These are phyloP conservation scores for Typhlichthys subterraneus DNA, from an alignment of 2,797 vertebrate genomes.

Conservation along the genomic window DNA sequence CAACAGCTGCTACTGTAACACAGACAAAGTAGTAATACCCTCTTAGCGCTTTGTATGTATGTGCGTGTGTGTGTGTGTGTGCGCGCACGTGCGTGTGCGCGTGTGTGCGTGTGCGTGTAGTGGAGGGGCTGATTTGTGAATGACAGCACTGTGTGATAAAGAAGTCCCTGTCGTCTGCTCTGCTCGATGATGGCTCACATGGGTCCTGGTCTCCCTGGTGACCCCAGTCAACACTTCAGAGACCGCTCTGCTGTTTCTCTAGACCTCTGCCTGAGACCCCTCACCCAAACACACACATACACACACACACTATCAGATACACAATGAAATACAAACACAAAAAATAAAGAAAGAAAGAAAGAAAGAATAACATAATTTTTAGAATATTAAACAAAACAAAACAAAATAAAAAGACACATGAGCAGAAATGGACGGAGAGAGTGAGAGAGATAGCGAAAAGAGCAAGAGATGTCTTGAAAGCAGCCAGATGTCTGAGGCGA, in stretches of 20 bases:
- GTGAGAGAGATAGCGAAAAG: slow-evolving; percentile 30
- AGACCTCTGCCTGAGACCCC: slow-evolving; percentile 43
- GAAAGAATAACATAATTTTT: background rate
- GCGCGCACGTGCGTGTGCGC: slow-evolving; percentile 31
- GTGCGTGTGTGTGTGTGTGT: slow-evolving; percentile 45
- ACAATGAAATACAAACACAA: slow-evolving; percentile 6
- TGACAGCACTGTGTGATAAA: slow-evolving; percentile 65
- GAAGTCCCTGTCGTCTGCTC: slow-evolving; percentile 52
- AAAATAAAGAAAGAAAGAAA: slow-evolving; percentile 4
- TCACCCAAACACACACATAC: slow-evolving; percentile 25
- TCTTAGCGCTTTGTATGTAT: slow-evolving; percentile 1
- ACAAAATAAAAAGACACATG: slow-evolving; percentile 4
- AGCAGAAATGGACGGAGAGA: slow-evolving; percentile 5
- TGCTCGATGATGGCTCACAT: slow-evolving; percentile 72
- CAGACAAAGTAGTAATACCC: too few species aligned
- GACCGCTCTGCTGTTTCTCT: slow-evolving; percentile 72
- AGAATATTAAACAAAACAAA: background rate
- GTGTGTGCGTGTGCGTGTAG: slow-evolving; percentile 20
- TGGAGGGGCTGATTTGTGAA: slow-evolving; percentile 65
- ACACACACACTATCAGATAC: slow-evolving; percentile 28
- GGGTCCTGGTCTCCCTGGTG: slow-evolving; percentile 57
- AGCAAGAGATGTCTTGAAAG: slow-evolving; percentile 53
- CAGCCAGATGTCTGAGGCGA: slow-evolving; percentile 65
- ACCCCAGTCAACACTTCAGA: slow-evolving; percentile 64
- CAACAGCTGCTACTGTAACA: too few species aligned